These are phyloP conservation scores for Cynoglossus semilaevis DNA, from an alignment of 2,113 vertebrate species.

Conservation along the genomic window DNA sequence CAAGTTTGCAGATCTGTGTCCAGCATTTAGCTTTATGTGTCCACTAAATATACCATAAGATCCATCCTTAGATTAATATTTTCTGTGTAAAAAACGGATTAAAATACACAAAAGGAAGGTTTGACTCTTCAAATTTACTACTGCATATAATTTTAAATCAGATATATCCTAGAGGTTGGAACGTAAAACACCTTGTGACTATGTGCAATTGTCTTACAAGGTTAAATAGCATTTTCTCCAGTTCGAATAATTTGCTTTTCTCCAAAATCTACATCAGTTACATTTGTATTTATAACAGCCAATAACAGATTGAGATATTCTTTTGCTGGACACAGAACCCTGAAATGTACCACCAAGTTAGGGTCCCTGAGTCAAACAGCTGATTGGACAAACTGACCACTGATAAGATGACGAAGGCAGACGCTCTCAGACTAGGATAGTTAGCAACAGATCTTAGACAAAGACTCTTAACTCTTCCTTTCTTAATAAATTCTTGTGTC, in stretches of 20 bases:
- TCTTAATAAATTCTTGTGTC: slow-evolving; percentile 32
- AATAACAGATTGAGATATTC: neutral
- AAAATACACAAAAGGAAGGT: too few species aligned
- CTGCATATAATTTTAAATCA: too few species aligned
- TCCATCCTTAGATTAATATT: neutral
- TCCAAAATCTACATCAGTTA: too few species aligned
- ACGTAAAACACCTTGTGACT: too few species aligned
- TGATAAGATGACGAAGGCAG: slow-evolving; percentile 1
- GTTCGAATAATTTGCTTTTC: too few species aligned
- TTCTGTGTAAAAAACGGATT: neutral
- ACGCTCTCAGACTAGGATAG: slow-evolving; percentile 1
- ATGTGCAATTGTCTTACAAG: too few species aligned
- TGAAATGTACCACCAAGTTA: neutral
- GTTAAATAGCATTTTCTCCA: too few species aligned
- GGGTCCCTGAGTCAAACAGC: slow-evolving; percentile 41
- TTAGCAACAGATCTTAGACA: slow-evolving; percentile 16
- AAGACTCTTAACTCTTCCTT: slow-evolving; percentile 9
- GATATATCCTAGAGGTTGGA: too few species aligned
- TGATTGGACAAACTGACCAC: slow-evolving; percentile 25
- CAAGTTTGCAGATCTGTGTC: neutral
- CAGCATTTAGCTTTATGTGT: neutral
- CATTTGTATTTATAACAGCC: too few species aligned
- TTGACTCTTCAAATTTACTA: too few species aligned
- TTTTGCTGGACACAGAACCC: slow-evolving; percentile 15
- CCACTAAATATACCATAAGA: neutral